Evolutionary conservation across 2,113 vertebrate species (phyloP), one percentile per base, ranked within the genome.

Genomic region (Marmota monax): DNA sequence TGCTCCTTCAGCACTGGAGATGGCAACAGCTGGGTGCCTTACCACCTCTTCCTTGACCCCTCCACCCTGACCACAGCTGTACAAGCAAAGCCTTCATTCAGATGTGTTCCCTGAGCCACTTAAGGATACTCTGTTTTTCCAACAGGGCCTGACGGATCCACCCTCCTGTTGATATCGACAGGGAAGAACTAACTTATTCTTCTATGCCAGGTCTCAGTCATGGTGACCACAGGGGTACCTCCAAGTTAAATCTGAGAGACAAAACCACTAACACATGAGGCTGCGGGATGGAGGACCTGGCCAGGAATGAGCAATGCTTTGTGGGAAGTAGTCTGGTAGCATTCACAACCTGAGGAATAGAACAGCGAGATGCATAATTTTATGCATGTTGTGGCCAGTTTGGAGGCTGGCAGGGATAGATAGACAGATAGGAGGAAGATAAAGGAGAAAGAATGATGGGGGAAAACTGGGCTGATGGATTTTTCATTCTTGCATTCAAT

Each of bases 131-230:
- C 32, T 79, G 39, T 34, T n/a, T 80, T 86, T 42, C 37, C 34
- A 25, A 34, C 1, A 9, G 25, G n/a, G 16, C 9, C 29, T 73
- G 88, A 48, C 39, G 73, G 34, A 8, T 9, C 7, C 2, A 97
- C 96, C 97, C 93, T 86, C 94, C 96, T 17, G 56, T 84, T 87
- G 98, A 96, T 96, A 95, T 82, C 79, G 95, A 82, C 92, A 96
- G 86, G 94, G 88, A 97, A 98, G 23, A 77, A 83, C 69, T 23
- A 77, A 83, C 69, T 23, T 94, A 87, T 88, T 97, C 97, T 98
- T 90, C 92, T 88, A 93, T 93, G 96, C 86, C 87, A 82, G 85
- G 84, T 88, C 88, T 94, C 45, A 93, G 95, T 97, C n/a, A 18
- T 85, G 91, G 84, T 20, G 93, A 94, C 70, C 23, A 61, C 88